Conservation (phyloP, 2,888 invertebrate genomes). For the Cybosia mesomella region DNA sequence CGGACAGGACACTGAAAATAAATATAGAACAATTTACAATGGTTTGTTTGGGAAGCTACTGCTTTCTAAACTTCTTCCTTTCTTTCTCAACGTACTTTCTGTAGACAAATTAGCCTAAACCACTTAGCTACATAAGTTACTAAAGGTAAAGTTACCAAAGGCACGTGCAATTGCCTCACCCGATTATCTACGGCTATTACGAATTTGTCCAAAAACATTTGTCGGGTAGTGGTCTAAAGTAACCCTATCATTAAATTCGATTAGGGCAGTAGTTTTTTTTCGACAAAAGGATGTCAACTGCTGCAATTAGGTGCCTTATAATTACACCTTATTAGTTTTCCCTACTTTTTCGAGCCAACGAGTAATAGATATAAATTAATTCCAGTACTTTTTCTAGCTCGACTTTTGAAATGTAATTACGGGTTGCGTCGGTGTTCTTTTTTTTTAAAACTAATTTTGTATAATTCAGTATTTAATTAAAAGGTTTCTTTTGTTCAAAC, state of each 20-base stretch:
- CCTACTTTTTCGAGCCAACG: conserved; percentile 62
- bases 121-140: conserved; percentile 3
- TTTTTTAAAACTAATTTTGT: conserved; percentile 32
- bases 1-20: not conserved
- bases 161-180: conserved; percentile 3
- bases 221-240: conserved; percentile 33
- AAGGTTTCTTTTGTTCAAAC: conserved; percentile 20
- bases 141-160: not conserved
- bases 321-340: conserved; percentile 77
- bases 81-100: not conserved
- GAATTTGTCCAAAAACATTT: conserved; percentile 29
- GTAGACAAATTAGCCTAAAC: not conserved
- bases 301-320: conserved; percentile 73
- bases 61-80: conserved; percentile 3
- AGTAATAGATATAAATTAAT: conserved; percentile 73
- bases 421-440: conserved; percentile 44
- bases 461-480: conserved; percentile 32
- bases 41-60: not conserved
- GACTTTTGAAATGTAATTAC: conserved; percentile 63
- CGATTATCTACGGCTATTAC: conserved; percentile 13
- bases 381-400: conserved; percentile 64
- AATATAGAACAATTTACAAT: conserved; percentile 2
- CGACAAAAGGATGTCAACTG: conserved; percentile 76
- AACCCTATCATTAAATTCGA: conserved; percentile 78
- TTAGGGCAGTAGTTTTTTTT: conserved; percentile 69